Percentiles rank a stretch among this genome's conserved stretches.
Evolutionary conservation across 2,797 vertebrate species (phyloP).

Genomic region (Karalla daura): DNA sequence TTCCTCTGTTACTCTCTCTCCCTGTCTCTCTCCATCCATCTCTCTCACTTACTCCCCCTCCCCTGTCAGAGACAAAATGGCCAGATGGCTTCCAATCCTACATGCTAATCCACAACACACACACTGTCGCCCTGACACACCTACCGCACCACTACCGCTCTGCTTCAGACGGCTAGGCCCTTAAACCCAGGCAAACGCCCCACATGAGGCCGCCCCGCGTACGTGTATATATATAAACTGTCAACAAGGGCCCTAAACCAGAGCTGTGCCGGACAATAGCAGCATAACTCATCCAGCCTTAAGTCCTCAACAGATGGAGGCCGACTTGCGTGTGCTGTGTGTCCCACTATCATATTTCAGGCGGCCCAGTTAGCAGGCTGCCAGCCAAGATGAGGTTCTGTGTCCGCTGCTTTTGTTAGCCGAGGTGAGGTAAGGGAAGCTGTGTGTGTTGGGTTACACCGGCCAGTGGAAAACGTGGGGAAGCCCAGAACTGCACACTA

Average conservation of each 20-base stretch:
- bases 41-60: conserved; percentile 69
- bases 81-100: conserved; percentile 86
- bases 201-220: conserved; percentile 41
- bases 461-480: conserved; percentile 68
- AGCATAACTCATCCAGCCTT: conserved; percentile 58
- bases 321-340: conserved; percentile 59
- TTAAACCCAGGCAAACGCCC: conserved; percentile 43
- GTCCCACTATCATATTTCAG: conserved; percentile 79
- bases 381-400: conserved; percentile 68
- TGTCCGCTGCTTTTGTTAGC: conserved; percentile 80
- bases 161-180: conserved; percentile 37
- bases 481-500: conserved; percentile 57
- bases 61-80: conserved; percentile 77
- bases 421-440: conserved; percentile 79
- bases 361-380: conserved; percentile 68
- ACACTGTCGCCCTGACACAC: conserved; percentile 75
- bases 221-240: conserved; percentile 43
- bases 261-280: conserved; percentile 55
- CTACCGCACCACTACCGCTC: conserved; percentile 66
- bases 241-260: conserved; percentile 38
- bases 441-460: conserved; percentile 79
- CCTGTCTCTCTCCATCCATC: conserved; percentile 66
- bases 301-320: conserved; percentile 72
- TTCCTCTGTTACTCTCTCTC: conserved; percentile 49
- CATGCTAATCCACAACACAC: conserved; percentile 83